Base-by-base conservation (phyloP, 2,797 vertebrate species). In the Lepilemur septentrionalis region DNA sequence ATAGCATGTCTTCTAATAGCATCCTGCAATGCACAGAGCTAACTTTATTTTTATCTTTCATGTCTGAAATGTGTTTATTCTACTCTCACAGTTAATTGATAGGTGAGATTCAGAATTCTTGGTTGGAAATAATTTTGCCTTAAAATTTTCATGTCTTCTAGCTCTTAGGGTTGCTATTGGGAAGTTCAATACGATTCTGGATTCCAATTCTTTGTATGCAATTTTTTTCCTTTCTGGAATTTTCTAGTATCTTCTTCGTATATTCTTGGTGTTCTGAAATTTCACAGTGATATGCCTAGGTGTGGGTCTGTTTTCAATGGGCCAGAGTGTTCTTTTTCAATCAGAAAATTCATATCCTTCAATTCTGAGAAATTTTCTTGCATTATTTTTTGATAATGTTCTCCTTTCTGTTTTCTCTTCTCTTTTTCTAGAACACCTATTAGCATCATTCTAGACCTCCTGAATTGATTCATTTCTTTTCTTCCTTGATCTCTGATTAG, bases 191-290 rank as follows among this genome's bases (percentile, higher is more conserved):
- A 28, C 13, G 55, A 20, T 63, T 81, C 43, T 92, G 38, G 10
- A 70, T 93, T 41, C 55, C 25, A 43, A 0, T 78, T 82, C 28
- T 70, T 85, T 43, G 0, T 38, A 63, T 73, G 43, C 13, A 76
- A 25, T 2, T 57, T 41, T 84, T 78, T 70, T 84, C 61, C 65
- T 83, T 90, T 41, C 41, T 67, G 20, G 41, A 84, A 92, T 13
- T 65, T 57, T 76, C 41, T 52, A 76, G 46, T 14, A 22, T 69
- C 32, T 97, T 84, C 50, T 96, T 20, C 86, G 87, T 83, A 78
- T 87, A 73, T 69, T 75, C 7, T 25, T 25, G 15, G 30, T 22
- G 20, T 61, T 86, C 38, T 87, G 41, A 69, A 63, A 83, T 59
- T 46, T 75, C 15, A 46, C 17, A 55, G 8, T 14, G 48, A 85